These are phyloP conservation scores for Trachelus iudaicus DNA, from an alignment of 2,888 invertebrate species.

Conservation along the genomic window DNA sequence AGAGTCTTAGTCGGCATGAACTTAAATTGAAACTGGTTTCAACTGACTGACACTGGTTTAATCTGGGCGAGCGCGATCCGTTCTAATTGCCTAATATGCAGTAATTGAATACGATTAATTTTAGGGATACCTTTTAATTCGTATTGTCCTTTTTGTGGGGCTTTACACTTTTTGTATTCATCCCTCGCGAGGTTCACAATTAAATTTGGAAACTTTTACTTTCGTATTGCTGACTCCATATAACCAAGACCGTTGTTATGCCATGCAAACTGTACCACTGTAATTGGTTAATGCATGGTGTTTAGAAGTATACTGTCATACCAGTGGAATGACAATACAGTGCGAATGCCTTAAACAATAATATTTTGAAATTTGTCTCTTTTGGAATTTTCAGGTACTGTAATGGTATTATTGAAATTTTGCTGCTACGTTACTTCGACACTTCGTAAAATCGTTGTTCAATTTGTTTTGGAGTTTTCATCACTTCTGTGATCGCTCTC, in stretches of 20 bases:
- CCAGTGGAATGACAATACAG: neutral
- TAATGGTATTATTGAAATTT: neutral
- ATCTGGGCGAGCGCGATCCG: constrained; percentile 32
- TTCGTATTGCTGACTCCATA: neutral
- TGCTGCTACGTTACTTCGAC: neutral
- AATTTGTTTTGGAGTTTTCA: neutral
- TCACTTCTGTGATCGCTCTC: neutral
- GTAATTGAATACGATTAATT: constrained; percentile 34
- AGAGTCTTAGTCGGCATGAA: constrained; percentile 11
- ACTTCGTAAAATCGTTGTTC: neutral
- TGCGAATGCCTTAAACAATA: neutral
- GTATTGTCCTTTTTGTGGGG: neutral
- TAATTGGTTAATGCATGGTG: neutral
- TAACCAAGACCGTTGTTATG: neutral
- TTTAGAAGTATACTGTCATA: neutral
- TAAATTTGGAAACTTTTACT: neutral
- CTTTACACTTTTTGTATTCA: neutral
- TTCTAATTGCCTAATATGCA: constrained; percentile 38
- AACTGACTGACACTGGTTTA: constrained; percentile 48
- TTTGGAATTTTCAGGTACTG: neutral
- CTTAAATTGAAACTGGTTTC: constrained; percentile 60
- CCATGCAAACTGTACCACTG: neutral
- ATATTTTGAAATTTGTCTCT: neutral
- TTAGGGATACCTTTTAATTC: constrained; percentile 33
- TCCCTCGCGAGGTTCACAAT: neutral